Evolutionary conservation across 2,113 vertebrate genomes (phyloP).

Genomic region (Odocoileus hemionus): DNA sequence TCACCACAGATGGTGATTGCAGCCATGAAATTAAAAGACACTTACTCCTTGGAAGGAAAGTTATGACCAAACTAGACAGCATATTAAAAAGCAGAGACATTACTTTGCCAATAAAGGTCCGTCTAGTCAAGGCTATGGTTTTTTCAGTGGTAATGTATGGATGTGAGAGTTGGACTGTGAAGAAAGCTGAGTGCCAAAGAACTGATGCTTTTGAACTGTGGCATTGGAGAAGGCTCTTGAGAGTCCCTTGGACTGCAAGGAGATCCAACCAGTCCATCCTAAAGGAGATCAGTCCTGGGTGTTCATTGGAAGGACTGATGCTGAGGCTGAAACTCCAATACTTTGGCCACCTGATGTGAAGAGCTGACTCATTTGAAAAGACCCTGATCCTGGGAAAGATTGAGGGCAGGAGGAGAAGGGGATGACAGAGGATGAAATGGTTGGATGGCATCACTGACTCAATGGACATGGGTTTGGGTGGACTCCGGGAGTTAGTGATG

Average conservation of each 20-base stretch:
- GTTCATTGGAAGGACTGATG: background rate
- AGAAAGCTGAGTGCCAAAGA: background rate
- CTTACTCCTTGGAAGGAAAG: background rate
- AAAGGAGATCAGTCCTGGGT: background rate
- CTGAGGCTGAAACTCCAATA: background rate
- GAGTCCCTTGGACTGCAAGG: background rate
- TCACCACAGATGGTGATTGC: background rate
- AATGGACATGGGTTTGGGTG: background rate
- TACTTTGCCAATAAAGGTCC: background rate
- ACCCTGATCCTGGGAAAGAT: background rate
- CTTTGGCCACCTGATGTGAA: background rate
- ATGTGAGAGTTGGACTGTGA: background rate
- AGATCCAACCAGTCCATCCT: background rate
- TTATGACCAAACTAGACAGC: background rate
- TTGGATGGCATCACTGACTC: background rate
- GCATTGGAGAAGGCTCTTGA: background rate
- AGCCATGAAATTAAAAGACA: background rate
- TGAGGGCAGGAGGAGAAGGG: background rate
- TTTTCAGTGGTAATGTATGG: background rate
- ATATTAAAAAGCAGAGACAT: background rate
- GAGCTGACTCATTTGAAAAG: background rate
- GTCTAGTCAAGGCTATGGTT: background rate
- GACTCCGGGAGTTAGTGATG: background rate
- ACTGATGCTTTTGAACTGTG: background rate
- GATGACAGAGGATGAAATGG: fast-evolving